Evolutionary conservation across 2,888 invertebrate genomes (phyloP), one percentile per base, ranked within the genome.

Genomic region (Apotomis betuletana): DNA sequence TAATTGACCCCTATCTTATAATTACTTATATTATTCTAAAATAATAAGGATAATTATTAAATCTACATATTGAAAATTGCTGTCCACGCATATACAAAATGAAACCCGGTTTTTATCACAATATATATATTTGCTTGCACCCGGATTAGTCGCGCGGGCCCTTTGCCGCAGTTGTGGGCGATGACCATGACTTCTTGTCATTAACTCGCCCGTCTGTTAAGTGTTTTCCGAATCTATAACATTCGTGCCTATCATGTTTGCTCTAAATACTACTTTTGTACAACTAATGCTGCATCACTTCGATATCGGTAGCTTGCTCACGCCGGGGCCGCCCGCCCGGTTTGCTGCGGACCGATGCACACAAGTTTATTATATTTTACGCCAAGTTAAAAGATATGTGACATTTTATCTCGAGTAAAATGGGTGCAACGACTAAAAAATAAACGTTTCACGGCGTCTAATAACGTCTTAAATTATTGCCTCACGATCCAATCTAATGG

Each of bases 181-280:
- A 80, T 80, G 80, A 79, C 78, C 81, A 80, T 81, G 80, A 79
- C 78, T 78, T 80, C 74, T 77, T 74, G 73, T 70, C 75, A 70
- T 62, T 76, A 74, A 49, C 49, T 49, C 61, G 64, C 73, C 73
- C 71, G 72, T 77, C 65, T 46, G 51, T 60, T 73, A 61, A 70
- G 63, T 74, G 63, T 62, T 61, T 60, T 70, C 64, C 61, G 69
- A 72, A 71, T 61, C 69, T 75, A 36, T 73, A 72, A 76, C 70
- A 75, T 76, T 77, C 75, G 81, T 81, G 81, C 77, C 82, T 78
- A 63, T 79, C 73, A 77, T 77, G 79, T 80, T 79, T 79, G 81
- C 81, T 80, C 81, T 81, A 77, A 80, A 76, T 74, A 75, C 75
- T 77, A 41, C 27, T 74, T 71, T 72, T 78, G 75, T 79, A 77